These are phyloP conservation scores for Peromyscus nudipes DNA, from an alignment of 2,797 vertebrate species.

Conservation along the genomic window DNA sequence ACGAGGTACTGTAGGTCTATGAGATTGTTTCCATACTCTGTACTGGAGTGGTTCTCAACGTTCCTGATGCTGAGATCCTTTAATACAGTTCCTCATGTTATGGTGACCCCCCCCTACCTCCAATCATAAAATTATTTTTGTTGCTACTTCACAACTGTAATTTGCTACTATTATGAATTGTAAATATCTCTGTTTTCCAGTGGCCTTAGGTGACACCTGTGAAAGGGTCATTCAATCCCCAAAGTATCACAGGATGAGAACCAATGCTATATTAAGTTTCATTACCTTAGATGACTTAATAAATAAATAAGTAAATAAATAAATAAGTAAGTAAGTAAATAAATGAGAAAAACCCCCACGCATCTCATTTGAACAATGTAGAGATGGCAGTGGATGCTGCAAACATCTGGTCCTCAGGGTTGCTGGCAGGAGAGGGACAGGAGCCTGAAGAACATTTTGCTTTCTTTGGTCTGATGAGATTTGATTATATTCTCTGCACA, in stretches of 20 bases:
- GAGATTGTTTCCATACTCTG: neutral
- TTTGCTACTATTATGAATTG: neutral
- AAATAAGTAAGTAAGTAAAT: too few species aligned
- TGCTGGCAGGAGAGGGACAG: neutral
- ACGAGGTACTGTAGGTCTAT: neutral
- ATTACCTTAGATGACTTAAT: neutral
- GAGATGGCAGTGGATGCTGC: neutral
- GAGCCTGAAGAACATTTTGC: neutral
- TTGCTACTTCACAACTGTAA: neutral
- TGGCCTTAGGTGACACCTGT: too few species aligned
- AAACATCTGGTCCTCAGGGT: neutral
- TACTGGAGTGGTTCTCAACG: neutral
- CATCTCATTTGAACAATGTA: neutral
- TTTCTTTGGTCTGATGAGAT: slow-evolving; percentile 29
- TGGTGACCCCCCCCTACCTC: neutral
- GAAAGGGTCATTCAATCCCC: neutral
- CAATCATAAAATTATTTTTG: neutral
- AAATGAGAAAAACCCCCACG: neutral
- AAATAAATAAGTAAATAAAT: neutral
- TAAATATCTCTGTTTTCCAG: neutral
- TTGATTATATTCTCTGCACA: slow-evolving; percentile 39
- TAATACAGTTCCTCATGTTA: neutral
- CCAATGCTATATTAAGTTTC: neutral
- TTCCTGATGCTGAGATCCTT: neutral
- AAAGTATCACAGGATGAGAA: neutral